Conservation (phyloP, 2,113 vertebrate species). For the Potamarius usumacintae region DNA sequence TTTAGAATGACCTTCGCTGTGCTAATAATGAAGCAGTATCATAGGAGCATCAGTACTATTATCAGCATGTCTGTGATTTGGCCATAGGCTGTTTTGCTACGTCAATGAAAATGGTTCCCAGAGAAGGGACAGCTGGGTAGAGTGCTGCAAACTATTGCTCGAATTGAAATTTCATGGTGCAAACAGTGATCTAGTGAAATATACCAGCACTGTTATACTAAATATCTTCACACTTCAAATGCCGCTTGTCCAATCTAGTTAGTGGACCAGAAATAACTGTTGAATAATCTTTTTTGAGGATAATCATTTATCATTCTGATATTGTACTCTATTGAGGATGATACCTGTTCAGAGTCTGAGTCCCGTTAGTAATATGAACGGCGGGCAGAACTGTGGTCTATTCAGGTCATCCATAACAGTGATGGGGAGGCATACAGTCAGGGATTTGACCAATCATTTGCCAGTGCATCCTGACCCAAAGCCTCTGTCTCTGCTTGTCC, state of each 20-base stretch:
- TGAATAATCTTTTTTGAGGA: neutral
- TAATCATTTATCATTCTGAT: neutral
- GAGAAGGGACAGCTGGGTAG: neutral
- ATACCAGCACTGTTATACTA: neutral
- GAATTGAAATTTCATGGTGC: neutral
- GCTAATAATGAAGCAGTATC: neutral
- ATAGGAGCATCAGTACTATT: neutral
- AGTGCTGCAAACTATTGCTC: neutral
- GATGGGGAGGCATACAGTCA: neutral
- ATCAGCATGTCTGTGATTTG: neutral
- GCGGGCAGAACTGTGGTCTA: neutral
- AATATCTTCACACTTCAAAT: neutral
- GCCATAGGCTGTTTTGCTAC: neutral
- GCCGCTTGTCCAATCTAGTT: neutral
- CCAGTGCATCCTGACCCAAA: neutral
- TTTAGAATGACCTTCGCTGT: neutral
- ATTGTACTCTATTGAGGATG: neutral
- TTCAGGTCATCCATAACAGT: neutral
- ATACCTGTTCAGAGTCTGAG: neutral
- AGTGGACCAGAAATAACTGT: neutral
- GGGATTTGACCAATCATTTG: neutral
- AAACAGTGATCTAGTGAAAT: neutral
- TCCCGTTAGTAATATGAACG: neutral
- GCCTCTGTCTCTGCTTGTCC: neutral
- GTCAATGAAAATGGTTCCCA: neutral